phyloP scores from a whole-genome alignment of 2,797 vertebrate species.

The Orestias chungarensis region DNA sequence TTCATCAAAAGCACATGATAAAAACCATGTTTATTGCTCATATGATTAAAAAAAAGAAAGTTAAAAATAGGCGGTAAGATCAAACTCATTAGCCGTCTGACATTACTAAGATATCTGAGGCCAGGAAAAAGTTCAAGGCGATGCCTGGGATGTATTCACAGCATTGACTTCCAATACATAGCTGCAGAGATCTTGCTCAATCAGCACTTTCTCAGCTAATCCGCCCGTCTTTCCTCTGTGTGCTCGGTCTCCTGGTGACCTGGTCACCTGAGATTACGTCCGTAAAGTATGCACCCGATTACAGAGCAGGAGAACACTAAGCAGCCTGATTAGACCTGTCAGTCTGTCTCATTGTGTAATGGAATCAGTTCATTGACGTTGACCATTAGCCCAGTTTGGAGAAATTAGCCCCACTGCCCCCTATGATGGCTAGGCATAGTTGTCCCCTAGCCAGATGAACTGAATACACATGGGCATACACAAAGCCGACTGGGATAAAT shows the following conservation, averaged over 20 bases:
- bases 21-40: conserved; percentile 1
- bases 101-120: conserved; percentile 47
- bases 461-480: conserved; percentile 35
- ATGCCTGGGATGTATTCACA: conserved; percentile 37
- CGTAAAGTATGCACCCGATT: conserved; percentile 76
- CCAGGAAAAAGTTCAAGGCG: conserved; percentile 38
- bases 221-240: conserved; percentile 79
- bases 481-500: conserved; percentile 70
- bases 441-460: conserved; percentile 17
- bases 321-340: conserved; percentile 50
- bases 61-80: conserved; percentile 13
- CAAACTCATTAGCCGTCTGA: conserved; percentile 34
- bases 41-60: not conserved
- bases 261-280: conserved; percentile 83
- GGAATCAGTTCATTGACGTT: conserved; percentile 25
- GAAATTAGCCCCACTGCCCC: conserved; percentile 6
- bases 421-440: not conserved
- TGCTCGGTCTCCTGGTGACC: conserved; percentile 65
- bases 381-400: not conserved
- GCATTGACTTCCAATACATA: conserved; percentile 56
- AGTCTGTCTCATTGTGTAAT: conserved; percentile 25
- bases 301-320: conserved; percentile 47
- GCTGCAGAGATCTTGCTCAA: conserved; percentile 52
- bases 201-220: conserved; percentile 84
- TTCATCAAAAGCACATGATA: conserved; percentile 7